Evolutionary conservation across 37 sponge, comb jelly and placozoan species (phyloP).

Genomic region (Chondrilla cf. caribensis): DNA sequence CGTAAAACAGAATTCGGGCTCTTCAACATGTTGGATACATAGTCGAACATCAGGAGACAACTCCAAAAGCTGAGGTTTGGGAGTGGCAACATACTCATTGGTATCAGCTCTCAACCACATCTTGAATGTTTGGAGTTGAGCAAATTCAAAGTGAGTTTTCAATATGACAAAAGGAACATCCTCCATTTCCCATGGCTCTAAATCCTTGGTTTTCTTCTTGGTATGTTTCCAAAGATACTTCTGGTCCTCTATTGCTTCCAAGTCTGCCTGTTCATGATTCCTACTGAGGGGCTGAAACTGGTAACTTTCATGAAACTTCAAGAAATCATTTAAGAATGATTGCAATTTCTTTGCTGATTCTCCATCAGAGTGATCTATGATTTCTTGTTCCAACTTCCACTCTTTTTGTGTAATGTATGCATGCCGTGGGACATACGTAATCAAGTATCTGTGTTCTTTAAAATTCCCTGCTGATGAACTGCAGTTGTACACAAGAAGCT

Average conservation of each 20-base stretch:
- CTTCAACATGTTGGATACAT: not conserved
- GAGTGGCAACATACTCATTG: not conserved
- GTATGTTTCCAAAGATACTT: not conserved
- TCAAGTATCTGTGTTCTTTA: too few relatives aligned
- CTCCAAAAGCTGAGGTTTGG: slow-evolving; percentile 13
- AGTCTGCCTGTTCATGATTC: not conserved
- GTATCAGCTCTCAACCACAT: not conserved
- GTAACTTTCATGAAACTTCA: too few relatives aligned
- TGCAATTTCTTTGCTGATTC: too few relatives aligned
- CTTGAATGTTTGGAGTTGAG: not conserved
- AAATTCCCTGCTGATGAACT: too few relatives aligned
- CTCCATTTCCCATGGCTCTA: not conserved
- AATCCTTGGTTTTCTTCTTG: not conserved
- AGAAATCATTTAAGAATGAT: too few relatives aligned
- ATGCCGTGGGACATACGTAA: too few relatives aligned
- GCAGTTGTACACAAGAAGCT: too few relatives aligned
- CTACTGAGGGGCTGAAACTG: too few relatives aligned
- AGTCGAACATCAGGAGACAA: not conserved
- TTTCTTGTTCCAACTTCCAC: too few relatives aligned
- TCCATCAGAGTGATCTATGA: too few relatives aligned
- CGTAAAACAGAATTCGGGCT: slow-evolving; percentile 5
- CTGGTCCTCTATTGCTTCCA: not conserved
- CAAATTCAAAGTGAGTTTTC: not conserved
- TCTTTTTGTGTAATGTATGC: too few relatives aligned
- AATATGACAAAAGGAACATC: slow-evolving; percentile 4